Base-by-base conservation (phyloP, 2,797 vertebrate species). In the Lates japonicus region DNA sequence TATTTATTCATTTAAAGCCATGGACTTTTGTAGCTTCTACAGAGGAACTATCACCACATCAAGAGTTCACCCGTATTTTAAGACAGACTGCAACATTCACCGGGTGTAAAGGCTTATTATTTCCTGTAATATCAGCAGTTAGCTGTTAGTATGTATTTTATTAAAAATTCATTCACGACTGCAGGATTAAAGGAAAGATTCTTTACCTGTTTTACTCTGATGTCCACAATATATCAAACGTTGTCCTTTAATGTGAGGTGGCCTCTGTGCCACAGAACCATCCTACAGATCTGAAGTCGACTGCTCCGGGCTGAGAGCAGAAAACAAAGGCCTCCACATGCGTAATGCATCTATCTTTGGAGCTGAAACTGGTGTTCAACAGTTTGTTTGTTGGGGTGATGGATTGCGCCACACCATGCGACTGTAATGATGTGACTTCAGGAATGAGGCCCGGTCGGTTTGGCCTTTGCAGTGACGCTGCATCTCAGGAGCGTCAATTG, bases 391-490 rank as follows among this genome's bases (percentile, higher is more conserved):
- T 80, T 37, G 37, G 54, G 10, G 25, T 44, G 42, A 68, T 17
- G 51, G 60, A 46, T 61, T 86, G 75, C 67, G 78, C 80, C 88
- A 83, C 85, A 58, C 59, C 84, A 70, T 64, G 58, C 22, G 55
- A 54, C 55, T 48, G 41, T 4, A 13, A 61, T 72, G 87, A 69
- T 77, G 78, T 78, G 91, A 82, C 82, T 49, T 67, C 14, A 87
- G 93, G 95, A 95, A 95, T 95, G 95, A 93, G 84, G 91, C 25
- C 76, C 35, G 87, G 90, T 93, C 64, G 83, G 94, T 95, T 92
- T 85, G 67, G 75, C 68, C 71, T 69, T 29, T 13, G 51, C 46
- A 5, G 71, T 85, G 84, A 90, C 84, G 82, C 63, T 31, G 59
- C 76, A 19, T 41, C 33, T 42, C 42, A 55, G 52, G 42, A 51